phyloP scores from a whole-genome alignment of 2,113 vertebrate genomes.

The Mionectes macconnelli region DNA sequence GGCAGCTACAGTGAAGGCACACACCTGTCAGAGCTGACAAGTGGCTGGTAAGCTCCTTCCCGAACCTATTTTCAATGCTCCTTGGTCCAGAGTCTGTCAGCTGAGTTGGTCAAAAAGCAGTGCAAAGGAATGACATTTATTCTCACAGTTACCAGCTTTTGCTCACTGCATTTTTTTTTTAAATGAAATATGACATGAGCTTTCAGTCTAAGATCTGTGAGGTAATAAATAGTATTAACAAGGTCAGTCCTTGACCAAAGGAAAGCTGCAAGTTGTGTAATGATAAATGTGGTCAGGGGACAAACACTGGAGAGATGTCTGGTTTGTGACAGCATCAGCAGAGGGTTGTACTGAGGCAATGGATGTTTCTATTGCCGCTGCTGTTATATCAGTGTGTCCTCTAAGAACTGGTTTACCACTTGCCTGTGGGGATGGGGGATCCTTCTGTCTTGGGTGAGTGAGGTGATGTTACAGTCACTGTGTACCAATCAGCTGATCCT shows the following conservation, averaged over 20 bases:
- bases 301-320: neutral
- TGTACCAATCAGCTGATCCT: fast-evolving
- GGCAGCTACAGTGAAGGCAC: neutral
- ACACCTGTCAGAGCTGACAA: neutral
- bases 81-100: slow-evolving; percentile 2
- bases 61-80: slow-evolving; percentile 10
- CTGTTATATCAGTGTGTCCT: neutral
- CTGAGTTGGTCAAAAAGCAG: slow-evolving; percentile 49
- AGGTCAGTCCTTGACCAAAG: slow-evolving; percentile 51
- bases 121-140: slow-evolving; percentile 25
- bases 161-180: neutral
- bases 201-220: slow-evolving; percentile 52
- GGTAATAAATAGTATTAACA: slow-evolving; percentile 59
- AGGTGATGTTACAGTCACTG: neutral
- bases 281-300: neutral
- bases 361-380: neutral
- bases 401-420: neutral
- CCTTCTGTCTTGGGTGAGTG: neutral
- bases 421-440: neutral
- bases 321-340: neutral
- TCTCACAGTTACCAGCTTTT: slow-evolving; percentile 56
- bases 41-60: neutral
- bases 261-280: neutral
- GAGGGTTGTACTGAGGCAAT: neutral
- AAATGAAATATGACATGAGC: neutral